Conservation (phyloP, 2,888 invertebrate species). For the Blastobasis adustella region DNA sequence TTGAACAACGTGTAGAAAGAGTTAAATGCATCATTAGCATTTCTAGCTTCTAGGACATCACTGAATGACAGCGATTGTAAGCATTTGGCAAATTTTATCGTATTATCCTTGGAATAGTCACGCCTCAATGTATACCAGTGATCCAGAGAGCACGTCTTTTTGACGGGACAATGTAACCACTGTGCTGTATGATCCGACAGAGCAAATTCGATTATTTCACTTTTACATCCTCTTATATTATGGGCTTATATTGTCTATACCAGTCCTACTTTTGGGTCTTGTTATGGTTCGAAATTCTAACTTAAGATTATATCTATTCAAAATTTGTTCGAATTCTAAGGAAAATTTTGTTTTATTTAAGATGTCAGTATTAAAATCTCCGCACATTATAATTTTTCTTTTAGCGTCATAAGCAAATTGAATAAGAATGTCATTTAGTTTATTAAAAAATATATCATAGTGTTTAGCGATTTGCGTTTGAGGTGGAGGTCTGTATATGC, state of each 20-base stretch:
- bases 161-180: neutral
- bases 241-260: neutral
- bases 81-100: neutral
- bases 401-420: neutral
- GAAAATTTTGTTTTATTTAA: neutral
- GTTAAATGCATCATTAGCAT: neutral
- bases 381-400: neutral
- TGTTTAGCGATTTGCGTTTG: neutral
- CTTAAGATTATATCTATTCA: neutral
- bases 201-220: neutral
- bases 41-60: neutral
- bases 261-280: neutral
- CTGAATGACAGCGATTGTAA: neutral
- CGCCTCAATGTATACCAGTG: neutral
- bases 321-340: neutral
- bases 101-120: neutral
- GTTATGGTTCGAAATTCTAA: neutral
- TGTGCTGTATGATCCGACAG: neutral
- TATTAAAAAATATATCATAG: neutral
- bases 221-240: neutral
- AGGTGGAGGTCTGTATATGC: conserved; percentile 6
- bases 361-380: neutral
- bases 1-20: neutral
- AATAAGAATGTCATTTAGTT: neutral
- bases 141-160: neutral